These are phyloP conservation scores for Cataglyphis albicans DNA, from an alignment of 2,888 invertebrate species.

Conservation along the genomic window DNA sequence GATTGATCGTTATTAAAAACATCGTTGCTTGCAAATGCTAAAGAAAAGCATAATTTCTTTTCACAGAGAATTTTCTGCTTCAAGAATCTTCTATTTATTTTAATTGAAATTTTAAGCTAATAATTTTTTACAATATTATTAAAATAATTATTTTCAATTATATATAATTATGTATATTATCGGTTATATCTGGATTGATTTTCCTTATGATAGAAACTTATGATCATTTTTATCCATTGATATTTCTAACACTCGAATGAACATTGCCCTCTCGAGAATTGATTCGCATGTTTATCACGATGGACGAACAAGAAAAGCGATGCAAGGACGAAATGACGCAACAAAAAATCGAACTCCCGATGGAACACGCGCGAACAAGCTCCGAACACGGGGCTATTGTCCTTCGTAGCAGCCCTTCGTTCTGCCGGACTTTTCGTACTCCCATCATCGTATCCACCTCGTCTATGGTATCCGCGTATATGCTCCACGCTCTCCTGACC, in stretches of 20 bases:
- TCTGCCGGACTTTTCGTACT: slow-evolving; percentile 16
- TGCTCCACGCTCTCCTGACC: slow-evolving; percentile 40
- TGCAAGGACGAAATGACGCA: slow-evolving; percentile 62
- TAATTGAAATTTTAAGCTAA: neutral
- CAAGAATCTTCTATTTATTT: neutral
- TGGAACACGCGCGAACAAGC: slow-evolving; percentile 75
- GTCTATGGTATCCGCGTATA: slow-evolving; percentile 43
- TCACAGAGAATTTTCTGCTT: neutral
- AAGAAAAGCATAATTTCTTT: neutral
- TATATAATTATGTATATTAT: neutral
- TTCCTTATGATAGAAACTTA: neutral
- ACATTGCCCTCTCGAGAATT: slow-evolving; percentile 36
- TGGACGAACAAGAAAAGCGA: slow-evolving; percentile 27
- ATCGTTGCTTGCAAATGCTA: neutral
- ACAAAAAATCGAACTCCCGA: slow-evolving; percentile 69
- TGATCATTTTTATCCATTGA: neutral
- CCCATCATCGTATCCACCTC: slow-evolving; percentile 34
- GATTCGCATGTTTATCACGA: slow-evolving; percentile 31
- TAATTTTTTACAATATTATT: neutral
- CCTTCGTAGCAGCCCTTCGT: slow-evolving; percentile 38
- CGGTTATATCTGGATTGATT: neutral
- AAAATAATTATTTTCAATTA: neutral
- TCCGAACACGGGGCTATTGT: slow-evolving; percentile 67
- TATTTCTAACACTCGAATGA: slow-evolving; percentile 38
- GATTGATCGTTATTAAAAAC: neutral